These are phyloP conservation scores for Eurystomus gularis DNA, from an alignment of 2,113 vertebrate species.

Conservation along the genomic window DNA sequence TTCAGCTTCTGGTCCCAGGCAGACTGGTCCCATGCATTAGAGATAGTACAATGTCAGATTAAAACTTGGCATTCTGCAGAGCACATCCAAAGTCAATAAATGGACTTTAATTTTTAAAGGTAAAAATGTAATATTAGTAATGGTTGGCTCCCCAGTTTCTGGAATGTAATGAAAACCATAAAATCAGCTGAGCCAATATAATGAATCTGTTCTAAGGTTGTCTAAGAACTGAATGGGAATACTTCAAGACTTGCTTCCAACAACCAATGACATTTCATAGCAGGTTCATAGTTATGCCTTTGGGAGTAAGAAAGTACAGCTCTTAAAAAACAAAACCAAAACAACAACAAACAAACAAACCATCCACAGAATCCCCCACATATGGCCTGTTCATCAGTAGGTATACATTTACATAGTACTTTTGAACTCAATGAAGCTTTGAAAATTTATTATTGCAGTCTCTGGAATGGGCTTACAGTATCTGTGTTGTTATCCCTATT, in stretches of 20 bases:
- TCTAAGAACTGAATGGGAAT: background rate
- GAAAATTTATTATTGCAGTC: background rate
- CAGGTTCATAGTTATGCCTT: background rate
- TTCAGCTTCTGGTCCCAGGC: background rate
- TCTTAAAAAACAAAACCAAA: background rate
- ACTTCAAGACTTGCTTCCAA: background rate
- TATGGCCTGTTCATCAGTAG: background rate
- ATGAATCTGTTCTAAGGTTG: background rate
- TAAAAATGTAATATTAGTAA: background rate
- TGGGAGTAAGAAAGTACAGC: background rate
- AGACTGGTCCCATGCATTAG: background rate
- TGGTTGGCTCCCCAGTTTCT: background rate
- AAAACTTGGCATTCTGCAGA: background rate
- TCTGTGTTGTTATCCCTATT: background rate
- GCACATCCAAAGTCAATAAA: background rate
- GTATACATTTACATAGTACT: background rate
- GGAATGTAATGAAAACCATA: background rate
- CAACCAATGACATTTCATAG: background rate
- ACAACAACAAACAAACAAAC: background rate
- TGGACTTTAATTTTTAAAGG: background rate
- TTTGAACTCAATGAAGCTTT: background rate
- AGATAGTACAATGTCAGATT: background rate
- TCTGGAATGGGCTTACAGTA: background rate
- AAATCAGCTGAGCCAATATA: background rate
- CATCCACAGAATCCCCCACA: rapidly evolving